These are phyloP conservation scores for Chouioia cunea DNA, from an alignment of 2,888 invertebrate species.

Conservation along the genomic window DNA sequence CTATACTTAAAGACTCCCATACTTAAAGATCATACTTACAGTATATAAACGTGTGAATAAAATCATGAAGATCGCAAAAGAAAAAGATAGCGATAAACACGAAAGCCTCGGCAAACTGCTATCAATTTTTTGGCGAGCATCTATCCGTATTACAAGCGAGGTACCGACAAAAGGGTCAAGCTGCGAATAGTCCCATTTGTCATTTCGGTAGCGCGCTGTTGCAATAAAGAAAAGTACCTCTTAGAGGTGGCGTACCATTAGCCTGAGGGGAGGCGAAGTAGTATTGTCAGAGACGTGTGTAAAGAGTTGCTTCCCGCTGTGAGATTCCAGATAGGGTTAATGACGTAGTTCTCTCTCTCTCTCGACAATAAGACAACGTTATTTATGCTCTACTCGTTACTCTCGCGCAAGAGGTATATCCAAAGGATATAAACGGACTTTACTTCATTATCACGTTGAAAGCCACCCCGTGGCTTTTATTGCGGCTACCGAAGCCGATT, in stretches of 20 bases:
- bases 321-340: constrained; percentile 66
- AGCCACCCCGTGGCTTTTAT: not conserved
- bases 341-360: constrained; percentile 59
- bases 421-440: constrained; percentile 18
- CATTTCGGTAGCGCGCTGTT: constrained; percentile 40
- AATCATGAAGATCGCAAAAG: too few species aligned
- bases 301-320: constrained; percentile 64
- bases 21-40: too few species aligned
- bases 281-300: constrained; percentile 51
- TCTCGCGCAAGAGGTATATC: too few species aligned
- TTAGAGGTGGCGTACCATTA: constrained; percentile 56
- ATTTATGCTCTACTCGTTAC: constrained; percentile 60
- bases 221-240: too few species aligned
- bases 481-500: not conserved
- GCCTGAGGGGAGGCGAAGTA: constrained; percentile 47
- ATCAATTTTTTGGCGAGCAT: too few species aligned
- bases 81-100: too few species aligned
- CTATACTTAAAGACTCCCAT: too few species aligned
- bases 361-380: constrained; percentile 64
- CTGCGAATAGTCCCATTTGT: not conserved
- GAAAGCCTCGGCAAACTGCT: too few species aligned
- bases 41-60: too few species aligned
- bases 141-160: not conserved
- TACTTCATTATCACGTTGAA: constrained; percentile 19
- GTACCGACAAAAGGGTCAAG: constrained; percentile 3